Evolutionary conservation across 2,797 vertebrate genomes (phyloP).

Genomic region (Notolabrus celidotus): DNA sequence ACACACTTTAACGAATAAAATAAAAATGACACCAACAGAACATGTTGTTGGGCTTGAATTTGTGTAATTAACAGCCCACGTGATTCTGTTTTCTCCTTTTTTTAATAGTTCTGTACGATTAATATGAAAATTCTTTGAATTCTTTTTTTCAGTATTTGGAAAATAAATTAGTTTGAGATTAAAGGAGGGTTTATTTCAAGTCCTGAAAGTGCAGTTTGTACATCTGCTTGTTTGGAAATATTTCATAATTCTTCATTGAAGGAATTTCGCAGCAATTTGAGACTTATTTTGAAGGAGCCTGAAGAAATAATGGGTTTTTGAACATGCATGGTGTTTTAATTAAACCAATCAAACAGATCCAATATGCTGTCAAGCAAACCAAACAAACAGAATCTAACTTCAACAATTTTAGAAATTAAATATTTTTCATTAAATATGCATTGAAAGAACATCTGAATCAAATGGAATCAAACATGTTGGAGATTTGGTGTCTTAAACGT

Average conservation of each 20-base stretch:
- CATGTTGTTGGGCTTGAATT: slow-evolving; percentile 18
- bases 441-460: slow-evolving; percentile 1
- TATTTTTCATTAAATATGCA: slow-evolving; percentile 16
- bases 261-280: slow-evolving; percentile 8
- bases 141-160: background rate
- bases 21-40: background rate
- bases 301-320: background rate
- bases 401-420: slow-evolving; percentile 8
- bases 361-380: slow-evolving; percentile 11
- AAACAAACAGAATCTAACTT: slow-evolving; percentile 24
- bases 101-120: slow-evolving; percentile 11
- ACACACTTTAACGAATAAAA: background rate
- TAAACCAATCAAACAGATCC: background rate
- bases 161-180: slow-evolving; percentile 42
- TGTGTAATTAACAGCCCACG: slow-evolving; percentile 24
- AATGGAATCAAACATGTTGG: background rate
- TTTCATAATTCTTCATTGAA: slow-evolving; percentile 9
- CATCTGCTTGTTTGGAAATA: slow-evolving; percentile 37
- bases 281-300: background rate
- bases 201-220: slow-evolving; percentile 16
- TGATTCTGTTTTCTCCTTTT: slow-evolving; percentile 7
- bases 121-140: slow-evolving; percentile 10
- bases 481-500: slow-evolving; percentile 1
- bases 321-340: slow-evolving; percentile 19
- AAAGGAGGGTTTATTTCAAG: slow-evolving; percentile 38